A percentile compares a stretch with the other conserved stretches of the same genome.
Evolutionary conservation across 2,888 invertebrate genomes (phyloP).

Genomic region (Choreutis nemorana): DNA sequence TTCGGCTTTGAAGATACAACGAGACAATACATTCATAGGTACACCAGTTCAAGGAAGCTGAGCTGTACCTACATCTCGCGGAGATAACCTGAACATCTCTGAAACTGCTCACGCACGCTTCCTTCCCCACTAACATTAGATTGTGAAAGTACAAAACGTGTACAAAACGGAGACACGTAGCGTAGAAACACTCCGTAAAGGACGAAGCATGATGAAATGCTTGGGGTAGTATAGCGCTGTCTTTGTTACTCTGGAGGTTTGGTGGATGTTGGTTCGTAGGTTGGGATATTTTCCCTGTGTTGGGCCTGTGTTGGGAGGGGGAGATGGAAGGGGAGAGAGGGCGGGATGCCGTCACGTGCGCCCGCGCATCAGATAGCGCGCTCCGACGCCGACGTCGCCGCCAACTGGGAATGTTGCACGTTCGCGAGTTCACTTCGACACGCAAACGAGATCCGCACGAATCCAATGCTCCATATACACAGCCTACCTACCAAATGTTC

Average conservation of each 20-base stretch:
- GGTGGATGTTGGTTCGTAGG: slow-evolving; percentile 3
- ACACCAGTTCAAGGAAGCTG: no score
- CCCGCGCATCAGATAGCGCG: slow-evolving; percentile 37
- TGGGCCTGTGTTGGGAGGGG: slow-evolving; percentile 16
- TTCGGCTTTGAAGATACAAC: no score
- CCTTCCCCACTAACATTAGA: slow-evolving; percentile 12
- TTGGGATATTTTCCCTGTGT: no score
- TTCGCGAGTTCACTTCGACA: slow-evolving; percentile 13
- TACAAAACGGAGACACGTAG: slow-evolving; percentile 25
- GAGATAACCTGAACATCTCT: slow-evolving; percentile 18
- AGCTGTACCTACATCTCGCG: no score
- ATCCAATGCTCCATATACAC: slow-evolving; percentile 1
- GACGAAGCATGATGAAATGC: no score
- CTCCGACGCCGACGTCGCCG: slow-evolving; percentile 15
- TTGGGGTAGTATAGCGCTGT: no score
- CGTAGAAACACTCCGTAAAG: no score
- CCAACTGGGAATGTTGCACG: slow-evolving; percentile 28
- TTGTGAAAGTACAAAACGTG: slow-evolving; percentile 17
- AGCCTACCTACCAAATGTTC: no score
- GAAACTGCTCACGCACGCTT: slow-evolving; percentile 25
- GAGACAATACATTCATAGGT: no score
- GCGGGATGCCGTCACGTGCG: slow-evolving; percentile 47
- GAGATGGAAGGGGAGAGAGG: slow-evolving; percentile 11
- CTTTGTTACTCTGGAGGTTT: no score
- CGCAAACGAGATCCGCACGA: slow-evolving; percentile 13